phyloP scores from a whole-genome alignment of 2,888 invertebrate genomes.

The Yponomeuta cagnagella region DNA sequence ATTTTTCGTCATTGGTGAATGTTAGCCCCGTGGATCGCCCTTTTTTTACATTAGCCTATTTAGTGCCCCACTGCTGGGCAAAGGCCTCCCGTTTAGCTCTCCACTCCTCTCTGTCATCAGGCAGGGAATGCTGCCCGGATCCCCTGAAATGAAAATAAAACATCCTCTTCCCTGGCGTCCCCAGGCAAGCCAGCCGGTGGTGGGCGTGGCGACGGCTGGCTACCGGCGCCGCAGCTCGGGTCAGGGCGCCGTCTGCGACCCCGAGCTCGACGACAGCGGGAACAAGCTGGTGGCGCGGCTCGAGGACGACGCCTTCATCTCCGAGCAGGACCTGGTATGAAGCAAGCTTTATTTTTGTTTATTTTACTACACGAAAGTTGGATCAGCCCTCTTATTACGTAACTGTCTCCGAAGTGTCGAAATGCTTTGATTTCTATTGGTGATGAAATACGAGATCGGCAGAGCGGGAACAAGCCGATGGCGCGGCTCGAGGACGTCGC shows the following conservation, averaged over 20 bases:
- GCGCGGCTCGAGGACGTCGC: constrained; percentile 70
- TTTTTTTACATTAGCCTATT: too few relatives aligned
- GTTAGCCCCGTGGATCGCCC: too few relatives aligned
- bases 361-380: too few relatives aligned
- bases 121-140: too few relatives aligned
- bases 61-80: too few relatives aligned
- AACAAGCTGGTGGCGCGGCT: constrained; percentile 68
- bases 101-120: too few relatives aligned
- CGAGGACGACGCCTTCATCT: constrained; percentile 71
- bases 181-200: constrained; percentile 65
- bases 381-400: too few relatives aligned
- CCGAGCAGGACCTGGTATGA: constrained; percentile 66
- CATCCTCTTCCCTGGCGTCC: not conserved
- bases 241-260: constrained; percentile 61
- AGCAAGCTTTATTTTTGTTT: not conserved
- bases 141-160: too few relatives aligned
- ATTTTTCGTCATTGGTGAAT: too few relatives aligned
- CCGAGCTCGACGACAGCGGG: constrained; percentile 68
- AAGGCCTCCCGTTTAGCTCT: too few relatives aligned
- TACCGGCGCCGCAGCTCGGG: constrained; percentile 64
- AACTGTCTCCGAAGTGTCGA: too few relatives aligned
- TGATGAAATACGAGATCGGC: constrained; percentile 44
- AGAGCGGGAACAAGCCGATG: constrained; percentile 69
- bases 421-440: too few relatives aligned
- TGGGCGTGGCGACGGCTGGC: constrained; percentile 53